Evolutionary conservation across 2,888 invertebrate species (phyloP).

Genomic region (Tenthredo distinguenda): DNA sequence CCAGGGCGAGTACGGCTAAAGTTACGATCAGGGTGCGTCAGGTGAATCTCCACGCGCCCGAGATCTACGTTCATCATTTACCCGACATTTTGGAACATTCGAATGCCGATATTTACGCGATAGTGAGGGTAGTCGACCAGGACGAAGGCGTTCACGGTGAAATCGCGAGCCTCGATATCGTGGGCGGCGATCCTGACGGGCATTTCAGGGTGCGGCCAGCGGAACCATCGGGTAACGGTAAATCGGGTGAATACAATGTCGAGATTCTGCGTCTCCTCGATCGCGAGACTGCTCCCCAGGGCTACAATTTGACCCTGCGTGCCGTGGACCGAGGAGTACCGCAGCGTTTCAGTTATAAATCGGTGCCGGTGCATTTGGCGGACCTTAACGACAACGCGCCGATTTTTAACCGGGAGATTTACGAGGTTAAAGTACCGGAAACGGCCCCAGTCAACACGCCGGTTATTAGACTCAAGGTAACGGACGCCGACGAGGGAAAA

Average conservation of each 20-base stretch:
- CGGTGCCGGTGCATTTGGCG: constrained; percentile 89
- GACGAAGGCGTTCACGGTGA: constrained; percentile 93
- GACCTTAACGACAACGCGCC: constrained; percentile 93
- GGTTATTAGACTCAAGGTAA: constrained; percentile 91
- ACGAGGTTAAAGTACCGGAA: constrained; percentile 93
- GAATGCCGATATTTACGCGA: constrained; percentile 92
- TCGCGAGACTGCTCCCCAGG: constrained; percentile 88
- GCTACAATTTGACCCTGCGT: constrained; percentile 92
- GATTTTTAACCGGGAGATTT: constrained; percentile 91
- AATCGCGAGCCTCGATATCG: constrained; percentile 89
- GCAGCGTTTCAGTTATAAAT: constrained; percentile 88
- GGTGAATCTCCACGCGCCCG: constrained; percentile 93
- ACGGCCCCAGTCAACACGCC: constrained; percentile 94
- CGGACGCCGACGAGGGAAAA: constrained; percentile 90
- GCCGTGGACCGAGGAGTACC: constrained; percentile 92
- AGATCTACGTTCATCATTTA: constrained; percentile 89
- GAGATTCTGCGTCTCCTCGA: constrained; percentile 88
- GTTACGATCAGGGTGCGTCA: constrained; percentile 87
- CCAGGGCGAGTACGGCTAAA: constrained; percentile 86
- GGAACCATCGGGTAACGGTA: constrained; percentile 73
- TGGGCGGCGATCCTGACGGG: constrained; percentile 94
- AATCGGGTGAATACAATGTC: constrained; percentile 87
- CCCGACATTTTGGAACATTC: constrained; percentile 91
- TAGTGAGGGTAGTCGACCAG: constrained; percentile 90
- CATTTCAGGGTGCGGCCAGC: constrained; percentile 89